Evolutionary conservation across 2,888 invertebrate species (phyloP).

Genomic region (Philhelius pedissequus): DNA sequence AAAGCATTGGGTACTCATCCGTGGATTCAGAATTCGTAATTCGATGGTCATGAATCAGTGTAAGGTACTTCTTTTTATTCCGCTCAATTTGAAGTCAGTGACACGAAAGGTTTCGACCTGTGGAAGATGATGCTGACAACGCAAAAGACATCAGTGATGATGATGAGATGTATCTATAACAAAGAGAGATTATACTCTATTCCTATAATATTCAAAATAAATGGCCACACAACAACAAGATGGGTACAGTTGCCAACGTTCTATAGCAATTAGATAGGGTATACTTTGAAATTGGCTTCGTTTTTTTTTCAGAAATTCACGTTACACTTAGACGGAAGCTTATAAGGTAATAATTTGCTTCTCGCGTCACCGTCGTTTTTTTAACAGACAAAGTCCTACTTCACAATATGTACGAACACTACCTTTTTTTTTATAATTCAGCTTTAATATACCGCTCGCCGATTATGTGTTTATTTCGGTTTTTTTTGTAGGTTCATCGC

Average conservation of each 20-base stretch:
- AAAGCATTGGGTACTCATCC: too few relatives aligned
- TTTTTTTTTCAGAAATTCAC: neutral
- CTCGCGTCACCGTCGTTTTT: neutral
- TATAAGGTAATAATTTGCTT: neutral
- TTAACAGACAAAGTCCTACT: neutral
- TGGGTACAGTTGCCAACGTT: neutral
- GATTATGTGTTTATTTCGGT: neutral
- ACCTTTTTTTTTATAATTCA: neutral
- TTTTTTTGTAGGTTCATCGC: neutral
- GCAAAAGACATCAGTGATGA: neutral
- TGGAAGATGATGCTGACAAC: neutral
- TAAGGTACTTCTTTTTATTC: too few relatives aligned
- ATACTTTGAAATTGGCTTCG: neutral
- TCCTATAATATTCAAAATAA: neutral
- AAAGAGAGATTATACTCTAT: too few relatives aligned
- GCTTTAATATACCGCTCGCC: neutral
- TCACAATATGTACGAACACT: neutral
- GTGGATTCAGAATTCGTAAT: too few relatives aligned
- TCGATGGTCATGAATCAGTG: too few relatives aligned
- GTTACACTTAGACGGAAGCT: neutral
- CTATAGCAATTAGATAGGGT: constrained; percentile 15
- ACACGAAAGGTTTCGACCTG: neutral
- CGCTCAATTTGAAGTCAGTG: neutral
- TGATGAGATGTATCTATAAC: too few relatives aligned
- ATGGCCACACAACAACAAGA: neutral